Evolutionary conservation across 2,113 vertebrate genomes (phyloP).

Genomic region (Carlito syrichta): DNA sequence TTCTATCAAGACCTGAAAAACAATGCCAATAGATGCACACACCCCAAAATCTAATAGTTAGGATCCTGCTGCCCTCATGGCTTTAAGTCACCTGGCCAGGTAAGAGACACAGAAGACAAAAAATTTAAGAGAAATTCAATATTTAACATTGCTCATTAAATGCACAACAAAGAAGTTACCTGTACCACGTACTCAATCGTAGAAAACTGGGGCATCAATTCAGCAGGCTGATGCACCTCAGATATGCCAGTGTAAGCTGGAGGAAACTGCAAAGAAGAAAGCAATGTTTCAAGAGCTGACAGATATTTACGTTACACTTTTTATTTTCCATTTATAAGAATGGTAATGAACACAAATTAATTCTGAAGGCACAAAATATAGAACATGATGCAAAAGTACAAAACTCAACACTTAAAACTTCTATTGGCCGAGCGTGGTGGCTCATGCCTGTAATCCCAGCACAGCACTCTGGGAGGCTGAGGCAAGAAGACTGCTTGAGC

Average conservation of each 20-base stretch:
- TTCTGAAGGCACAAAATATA: not conserved
- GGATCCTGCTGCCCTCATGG: not conserved
- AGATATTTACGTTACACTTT: not conserved
- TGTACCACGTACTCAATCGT: constrained; percentile 98
- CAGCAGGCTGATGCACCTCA: constrained; percentile 96
- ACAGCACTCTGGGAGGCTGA: no score
- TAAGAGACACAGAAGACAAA: not conserved
- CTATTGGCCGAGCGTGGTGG: no score
- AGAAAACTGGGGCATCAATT: constrained; percentile 98
- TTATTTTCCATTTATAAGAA: constrained; percentile 3
- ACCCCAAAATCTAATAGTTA: not conserved
- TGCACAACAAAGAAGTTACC: constrained; percentile 81
- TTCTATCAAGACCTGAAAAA: not conserved
- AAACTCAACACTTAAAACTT: constrained; percentile 7
- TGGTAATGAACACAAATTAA: not conserved
- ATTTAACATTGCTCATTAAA: not conserved
- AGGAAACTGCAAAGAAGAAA: constrained; percentile 89
- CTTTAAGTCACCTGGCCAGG: not conserved
- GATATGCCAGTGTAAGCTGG: constrained; percentile 96
- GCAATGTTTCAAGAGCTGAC: not conserved
- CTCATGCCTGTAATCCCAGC: no score
- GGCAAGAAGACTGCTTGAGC: no score
- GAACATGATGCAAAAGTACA: not conserved
- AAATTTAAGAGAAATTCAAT: not conserved
- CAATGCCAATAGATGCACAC: not conserved